phyloP scores from a whole-genome alignment of 2,888 invertebrate species.

The Nemapogon koenigi region DNA sequence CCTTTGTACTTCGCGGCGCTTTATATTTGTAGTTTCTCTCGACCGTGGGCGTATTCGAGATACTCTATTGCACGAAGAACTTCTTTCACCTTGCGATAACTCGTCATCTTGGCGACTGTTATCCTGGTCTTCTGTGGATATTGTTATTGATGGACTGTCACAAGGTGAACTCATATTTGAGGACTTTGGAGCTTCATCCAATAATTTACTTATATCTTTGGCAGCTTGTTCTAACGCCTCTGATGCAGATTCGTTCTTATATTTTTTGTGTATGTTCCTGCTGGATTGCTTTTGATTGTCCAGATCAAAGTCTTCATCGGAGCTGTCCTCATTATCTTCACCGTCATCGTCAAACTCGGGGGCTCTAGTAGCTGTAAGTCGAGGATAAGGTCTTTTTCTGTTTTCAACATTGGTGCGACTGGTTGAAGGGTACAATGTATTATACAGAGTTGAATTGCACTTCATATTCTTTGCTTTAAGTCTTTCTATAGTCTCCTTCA shows the following conservation, averaged over 20 bases:
- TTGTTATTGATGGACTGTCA: conserved; percentile 76
- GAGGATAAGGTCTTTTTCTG: too few species aligned
- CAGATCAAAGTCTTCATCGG: conserved; percentile 24
- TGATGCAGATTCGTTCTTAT: conserved; percentile 64
- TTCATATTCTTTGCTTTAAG: conserved; percentile 69
- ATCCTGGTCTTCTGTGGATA: conserved; percentile 67
- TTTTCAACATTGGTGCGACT: conserved; percentile 26
- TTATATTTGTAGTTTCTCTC: conserved; percentile 42
- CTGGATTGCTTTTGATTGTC: conserved; percentile 20
- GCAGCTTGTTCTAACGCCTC: conserved; percentile 69
- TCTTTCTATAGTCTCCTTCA: conserved; percentile 68
- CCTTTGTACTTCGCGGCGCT: conserved; percentile 76
- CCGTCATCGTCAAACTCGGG: conserved; percentile 23
- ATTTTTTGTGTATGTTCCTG: conserved; percentile 19
- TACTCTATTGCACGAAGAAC: conserved; percentile 41
- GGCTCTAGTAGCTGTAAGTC: conserved; percentile 28
- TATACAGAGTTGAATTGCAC: conserved; percentile 43
- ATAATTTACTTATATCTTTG: conserved; percentile 89
- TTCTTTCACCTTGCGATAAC: conserved; percentile 40
- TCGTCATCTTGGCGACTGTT: conserved; percentile 52
- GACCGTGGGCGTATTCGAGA: conserved; percentile 55
- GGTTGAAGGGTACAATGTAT: conserved; percentile 31
- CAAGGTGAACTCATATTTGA: conserved; percentile 80
- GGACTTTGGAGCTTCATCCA: conserved; percentile 82
- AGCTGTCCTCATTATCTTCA: conserved; percentile 24